Conservation (phyloP, 2,797 vertebrate species). For the Sebastes itinus region DNA sequence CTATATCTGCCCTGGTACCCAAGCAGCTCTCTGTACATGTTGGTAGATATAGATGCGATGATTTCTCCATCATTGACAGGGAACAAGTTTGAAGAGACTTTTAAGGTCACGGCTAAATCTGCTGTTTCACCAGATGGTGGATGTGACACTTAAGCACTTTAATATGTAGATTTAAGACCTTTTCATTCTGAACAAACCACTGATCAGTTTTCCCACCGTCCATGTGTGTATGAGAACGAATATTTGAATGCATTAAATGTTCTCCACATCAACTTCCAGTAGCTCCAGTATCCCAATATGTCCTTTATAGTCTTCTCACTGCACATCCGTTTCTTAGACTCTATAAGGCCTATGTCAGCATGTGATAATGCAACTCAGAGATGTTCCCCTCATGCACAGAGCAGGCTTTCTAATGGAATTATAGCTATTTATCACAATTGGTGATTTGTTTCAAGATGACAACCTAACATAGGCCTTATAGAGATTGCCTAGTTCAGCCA, state of each 20-base stretch:
- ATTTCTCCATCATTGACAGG: slow-evolving; percentile 22
- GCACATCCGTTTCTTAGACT: background rate
- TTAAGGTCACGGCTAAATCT: slow-evolving; percentile 31
- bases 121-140: slow-evolving; percentile 30
- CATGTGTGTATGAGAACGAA: background rate
- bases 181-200: slow-evolving; percentile 28
- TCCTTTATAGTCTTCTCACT: background rate
- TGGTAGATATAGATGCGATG: background rate
- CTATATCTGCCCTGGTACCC: slow-evolving; percentile 4
- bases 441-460: slow-evolving; percentile 35
- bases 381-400: slow-evolving; percentile 32
- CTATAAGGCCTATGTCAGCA: slow-evolving; percentile 27
- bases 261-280: background rate
- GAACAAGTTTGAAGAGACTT: slow-evolving; percentile 24
- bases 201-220: background rate
- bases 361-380: slow-evolving; percentile 26
- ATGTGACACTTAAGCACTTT: slow-evolving; percentile 69
- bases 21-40: slow-evolving; percentile 3
- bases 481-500: slow-evolving; percentile 26
- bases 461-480: slow-evolving; percentile 33
- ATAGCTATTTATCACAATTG: slow-evolving; percentile 32
- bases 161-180: slow-evolving; percentile 44
- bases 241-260: slow-evolving; percentile 13
- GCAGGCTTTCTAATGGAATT: slow-evolving; percentile 12
- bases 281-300: background rate